These are phyloP conservation scores for Solenopsis fugax DNA, from an alignment of 1,140 invertebrate species.

Conservation along the genomic window DNA sequence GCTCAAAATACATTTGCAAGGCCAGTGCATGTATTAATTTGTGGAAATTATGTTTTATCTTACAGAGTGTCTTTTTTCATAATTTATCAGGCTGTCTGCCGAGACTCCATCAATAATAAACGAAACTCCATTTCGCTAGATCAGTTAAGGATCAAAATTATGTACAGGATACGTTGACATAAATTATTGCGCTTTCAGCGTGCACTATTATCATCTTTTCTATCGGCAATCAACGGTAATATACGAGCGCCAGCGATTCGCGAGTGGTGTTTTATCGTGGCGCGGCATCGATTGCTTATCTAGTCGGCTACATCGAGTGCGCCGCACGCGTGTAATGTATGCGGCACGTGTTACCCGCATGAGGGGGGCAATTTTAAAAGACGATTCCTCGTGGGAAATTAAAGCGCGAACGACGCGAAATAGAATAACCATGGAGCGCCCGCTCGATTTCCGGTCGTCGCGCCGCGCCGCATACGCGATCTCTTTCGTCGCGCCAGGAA, in stretches of 20 bases:
- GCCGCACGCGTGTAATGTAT: slow-evolving; percentile 49
- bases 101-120: background rate
- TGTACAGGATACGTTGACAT: slow-evolving; percentile 29
- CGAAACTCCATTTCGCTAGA: slow-evolving; percentile 12
- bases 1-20: background rate
- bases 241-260: slow-evolving; percentile 45
- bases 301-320: slow-evolving; percentile 23
- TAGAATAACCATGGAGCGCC: slow-evolving; percentile 38
- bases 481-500: slow-evolving; percentile 18
- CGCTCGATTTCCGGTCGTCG: slow-evolving; percentile 48
- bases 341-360: slow-evolving; percentile 55
- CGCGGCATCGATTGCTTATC: slow-evolving; percentile 60
- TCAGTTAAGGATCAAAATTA: slow-evolving; percentile 51
- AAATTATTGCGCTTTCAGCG: slow-evolving; percentile 53
- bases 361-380: slow-evolving; percentile 59
- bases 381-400: slow-evolving; percentile 61
- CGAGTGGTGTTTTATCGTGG: slow-evolving; percentile 46
- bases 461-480: background rate
- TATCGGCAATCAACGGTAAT: slow-evolving; percentile 43
- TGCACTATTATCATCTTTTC: slow-evolving; percentile 50
- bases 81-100: background rate
- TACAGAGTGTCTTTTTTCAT: background rate
- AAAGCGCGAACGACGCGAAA: slow-evolving; percentile 59
- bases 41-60: background rate
- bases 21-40: background rate